Evolutionary conservation across 2,797 vertebrate genomes (phyloP).

Genomic region (Thripadectes ignobilis): DNA sequence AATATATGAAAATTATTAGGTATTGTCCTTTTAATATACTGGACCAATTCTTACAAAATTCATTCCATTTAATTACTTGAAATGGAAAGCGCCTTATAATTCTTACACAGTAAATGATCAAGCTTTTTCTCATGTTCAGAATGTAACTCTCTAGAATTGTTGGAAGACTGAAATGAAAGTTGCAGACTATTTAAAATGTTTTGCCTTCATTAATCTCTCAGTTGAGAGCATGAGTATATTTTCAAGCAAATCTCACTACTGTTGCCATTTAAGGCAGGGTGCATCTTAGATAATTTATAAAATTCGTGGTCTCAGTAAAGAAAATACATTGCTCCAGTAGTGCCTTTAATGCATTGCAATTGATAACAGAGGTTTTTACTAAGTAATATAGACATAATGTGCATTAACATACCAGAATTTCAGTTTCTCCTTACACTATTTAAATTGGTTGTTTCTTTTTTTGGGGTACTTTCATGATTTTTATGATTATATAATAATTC

Average conservation of each 20-base stretch:
- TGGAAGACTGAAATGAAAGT: not conserved
- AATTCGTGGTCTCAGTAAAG: not conserved
- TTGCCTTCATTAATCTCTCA: not conserved
- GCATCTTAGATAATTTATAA: not conserved
- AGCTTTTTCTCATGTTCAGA: not conserved
- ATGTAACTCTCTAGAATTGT: not conserved
- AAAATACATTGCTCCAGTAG: not conserved
- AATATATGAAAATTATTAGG: not conserved
- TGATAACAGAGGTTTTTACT: not conserved
- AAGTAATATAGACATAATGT: accelerated
- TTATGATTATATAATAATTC: not conserved
- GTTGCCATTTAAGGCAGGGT: not conserved
- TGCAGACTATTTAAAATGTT: not conserved
- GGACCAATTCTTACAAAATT: not conserved
- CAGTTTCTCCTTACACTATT: not conserved
- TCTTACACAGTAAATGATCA: not conserved
- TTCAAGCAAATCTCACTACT: not conserved
- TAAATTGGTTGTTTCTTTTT: not conserved
- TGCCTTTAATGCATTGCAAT: not conserved
- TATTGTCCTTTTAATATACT: not conserved
- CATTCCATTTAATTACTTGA: not conserved
- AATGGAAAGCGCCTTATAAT: not conserved
- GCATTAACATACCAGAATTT: not conserved
- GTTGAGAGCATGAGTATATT: not conserved
- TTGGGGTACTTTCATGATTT: accelerated